These are phyloP conservation scores for Leptogaster cylindrica DNA, from an alignment of 2,888 invertebrate genomes.

Conservation along the genomic window DNA sequence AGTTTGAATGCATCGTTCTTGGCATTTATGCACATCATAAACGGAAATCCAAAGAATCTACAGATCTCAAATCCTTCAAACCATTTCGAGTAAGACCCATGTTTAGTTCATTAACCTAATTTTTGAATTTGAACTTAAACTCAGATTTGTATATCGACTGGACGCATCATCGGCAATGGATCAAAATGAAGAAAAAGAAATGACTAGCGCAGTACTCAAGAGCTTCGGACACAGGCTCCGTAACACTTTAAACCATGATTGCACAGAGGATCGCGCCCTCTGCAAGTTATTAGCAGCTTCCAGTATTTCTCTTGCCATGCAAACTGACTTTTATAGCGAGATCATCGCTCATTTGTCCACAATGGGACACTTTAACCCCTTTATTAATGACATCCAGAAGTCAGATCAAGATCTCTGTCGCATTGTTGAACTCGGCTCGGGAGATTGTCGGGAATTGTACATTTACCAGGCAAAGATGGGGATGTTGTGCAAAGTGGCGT, in stretches of 20 bases:
- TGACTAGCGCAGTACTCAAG: conserved; percentile 70
- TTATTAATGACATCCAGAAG: conserved; percentile 79
- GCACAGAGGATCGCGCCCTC: conserved; percentile 86
- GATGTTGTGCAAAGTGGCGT: conserved; percentile 74
- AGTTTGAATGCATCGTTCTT: conserved; percentile 85
- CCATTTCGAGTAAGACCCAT: no score
- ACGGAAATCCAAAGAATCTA: no score
- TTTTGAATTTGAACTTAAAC: no score
- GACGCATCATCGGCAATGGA: conserved; percentile 67
- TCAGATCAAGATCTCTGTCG: conserved; percentile 72
- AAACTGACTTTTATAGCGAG: conserved; percentile 73
- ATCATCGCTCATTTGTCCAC: conserved; percentile 70
- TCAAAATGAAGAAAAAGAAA: conserved; percentile 71
- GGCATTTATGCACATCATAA: conserved; percentile 79
- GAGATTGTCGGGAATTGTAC: conserved; percentile 77
- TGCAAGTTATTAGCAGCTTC: conserved; percentile 88
- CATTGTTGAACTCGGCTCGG: conserved; percentile 71
- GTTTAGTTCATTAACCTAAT: no score
- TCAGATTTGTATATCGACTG: conserved; percentile 70
- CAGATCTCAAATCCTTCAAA: no score
- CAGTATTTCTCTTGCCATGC: conserved; percentile 78
- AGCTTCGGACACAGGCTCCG: conserved; percentile 82
- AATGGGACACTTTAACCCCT: conserved; percentile 77
- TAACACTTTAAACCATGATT: conserved; percentile 83
- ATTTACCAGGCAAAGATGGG: conserved; percentile 89